A percentile compares a stretch with the other conserved stretches of the same genome.
Conservation (phyloP, 2,888 invertebrate genomes). For the Polietes domitor region DNA sequence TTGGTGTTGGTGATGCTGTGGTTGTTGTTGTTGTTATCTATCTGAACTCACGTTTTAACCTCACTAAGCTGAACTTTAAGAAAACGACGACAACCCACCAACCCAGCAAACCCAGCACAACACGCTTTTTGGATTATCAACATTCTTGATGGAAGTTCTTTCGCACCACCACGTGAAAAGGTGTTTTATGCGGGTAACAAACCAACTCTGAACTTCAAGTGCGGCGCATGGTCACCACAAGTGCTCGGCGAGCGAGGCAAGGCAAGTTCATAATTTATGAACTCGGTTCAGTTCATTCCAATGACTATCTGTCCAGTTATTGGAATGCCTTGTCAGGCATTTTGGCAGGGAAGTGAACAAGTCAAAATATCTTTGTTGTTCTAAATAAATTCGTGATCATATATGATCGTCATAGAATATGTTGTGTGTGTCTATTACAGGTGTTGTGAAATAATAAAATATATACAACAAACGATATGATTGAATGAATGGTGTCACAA, state of each 20-base stretch:
- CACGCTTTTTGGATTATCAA: background rate
- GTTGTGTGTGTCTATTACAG: no score
- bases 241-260: no score
- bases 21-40: background rate
- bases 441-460: background rate
- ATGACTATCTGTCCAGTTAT: background rate
- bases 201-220: slow-evolving; percentile 11
- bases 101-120: background rate
- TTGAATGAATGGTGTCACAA: no score
- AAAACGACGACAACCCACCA: background rate
- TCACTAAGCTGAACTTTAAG: slow-evolving; percentile 13
- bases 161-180: background rate
- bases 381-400: slow-evolving; percentile 17
- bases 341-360: slow-evolving; percentile 5
- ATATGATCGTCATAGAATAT: no score
- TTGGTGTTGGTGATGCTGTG: no score
- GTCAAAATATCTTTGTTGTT: background rate
- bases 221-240: slow-evolving; percentile 6
- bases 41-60: slow-evolving; percentile 33
- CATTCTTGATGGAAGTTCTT: slow-evolving; percentile 36
- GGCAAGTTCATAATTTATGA: slow-evolving; percentile 20
- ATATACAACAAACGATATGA: no score
- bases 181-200: slow-evolving; percentile 16
- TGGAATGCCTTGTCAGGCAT: background rate
- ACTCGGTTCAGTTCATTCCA: background rate